Base-by-base conservation (phyloP, 2,113 vertebrate genomes). In the Cyanistes caeruleus region DNA sequence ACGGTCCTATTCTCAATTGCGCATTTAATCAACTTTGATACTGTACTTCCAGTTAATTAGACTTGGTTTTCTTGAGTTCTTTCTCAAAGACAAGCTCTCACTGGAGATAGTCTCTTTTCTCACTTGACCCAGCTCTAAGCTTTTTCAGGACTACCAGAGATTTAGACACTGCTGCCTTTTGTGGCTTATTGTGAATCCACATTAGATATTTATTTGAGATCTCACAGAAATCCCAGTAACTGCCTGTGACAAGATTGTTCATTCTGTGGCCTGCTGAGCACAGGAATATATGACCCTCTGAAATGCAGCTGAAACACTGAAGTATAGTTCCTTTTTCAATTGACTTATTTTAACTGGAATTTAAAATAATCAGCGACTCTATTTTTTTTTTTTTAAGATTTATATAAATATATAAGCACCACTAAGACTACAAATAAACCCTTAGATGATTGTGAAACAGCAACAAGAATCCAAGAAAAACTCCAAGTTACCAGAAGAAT, bases 381-480 rank as follows among this genome's bases (percentile, higher is more conserved):
- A 63, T 16, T 28, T 69, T 70, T 46, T 39, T 39, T 39, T 92
- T 91, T 89, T 83, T 74, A 76, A 76, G 62, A 75, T 95, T 89
- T 93, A 89, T 94, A 48, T 80, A 91, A 95, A 92, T 93, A 88
- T 90, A 81, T 93, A 91, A 97, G 79, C 89, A 92, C 63, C 31
- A 63, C 79, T 90, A 92, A 88, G 93, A 72, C 76, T 90, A 91
- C 86, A 95, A 92, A 91, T 84, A 94, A 93, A 96, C 68, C 70
- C 58, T 80, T 85, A 79, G 83, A 91, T 94, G 93, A 80, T 93
- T 90, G 51, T 87, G 92, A 92, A 95, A 92, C 19, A 96, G 52
- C 39, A 91, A 51, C 58, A 91, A 74, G 74, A 89, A 89, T 88
- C 82, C 90, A 97, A 96, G 95, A 96, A 97, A 96, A 97, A 95